Conservation (phyloP, 2,797 vertebrate genomes). For the Molossus molossus region DNA sequence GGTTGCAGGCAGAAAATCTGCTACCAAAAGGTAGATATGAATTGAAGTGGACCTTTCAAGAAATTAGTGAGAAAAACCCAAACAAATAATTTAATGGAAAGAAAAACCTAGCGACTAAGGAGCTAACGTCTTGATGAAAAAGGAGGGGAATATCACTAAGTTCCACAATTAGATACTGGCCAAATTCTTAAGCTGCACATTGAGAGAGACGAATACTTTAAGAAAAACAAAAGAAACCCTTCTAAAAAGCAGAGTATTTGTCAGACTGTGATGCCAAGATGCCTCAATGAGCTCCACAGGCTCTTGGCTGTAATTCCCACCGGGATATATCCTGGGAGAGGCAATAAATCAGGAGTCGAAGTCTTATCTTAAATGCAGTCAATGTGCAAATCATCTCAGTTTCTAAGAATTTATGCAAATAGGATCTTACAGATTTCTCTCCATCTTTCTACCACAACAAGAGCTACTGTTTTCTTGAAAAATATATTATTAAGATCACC, state of each 20-base stretch:
- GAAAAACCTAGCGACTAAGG: neutral
- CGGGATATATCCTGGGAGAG: neutral
- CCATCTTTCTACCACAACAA: neutral
- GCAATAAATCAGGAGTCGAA: neutral
- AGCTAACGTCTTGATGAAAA: neutral
- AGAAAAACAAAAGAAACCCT: neutral
- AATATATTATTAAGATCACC: neutral
- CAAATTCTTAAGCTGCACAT: neutral
- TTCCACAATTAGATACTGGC: neutral
- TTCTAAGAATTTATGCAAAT: neutral
- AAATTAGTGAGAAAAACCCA: neutral
- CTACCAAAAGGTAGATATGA: neutral
- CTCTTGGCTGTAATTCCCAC: neutral
- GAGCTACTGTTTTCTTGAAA: neutral
- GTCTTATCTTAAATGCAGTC: neutral
- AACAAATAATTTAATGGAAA: neutral
- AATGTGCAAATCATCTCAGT: neutral
- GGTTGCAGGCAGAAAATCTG: neutral
- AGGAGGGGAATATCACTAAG: neutral
- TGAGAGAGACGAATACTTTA: neutral
- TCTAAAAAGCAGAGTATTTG: neutral
- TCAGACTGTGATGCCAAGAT: neutral
- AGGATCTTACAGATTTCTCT: neutral
- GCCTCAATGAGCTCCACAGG: neutral
- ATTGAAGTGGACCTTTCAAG: neutral